Evolutionary conservation across 1,140 invertebrate species (phyloP).

Genomic region (Apis dorsata): DNA sequence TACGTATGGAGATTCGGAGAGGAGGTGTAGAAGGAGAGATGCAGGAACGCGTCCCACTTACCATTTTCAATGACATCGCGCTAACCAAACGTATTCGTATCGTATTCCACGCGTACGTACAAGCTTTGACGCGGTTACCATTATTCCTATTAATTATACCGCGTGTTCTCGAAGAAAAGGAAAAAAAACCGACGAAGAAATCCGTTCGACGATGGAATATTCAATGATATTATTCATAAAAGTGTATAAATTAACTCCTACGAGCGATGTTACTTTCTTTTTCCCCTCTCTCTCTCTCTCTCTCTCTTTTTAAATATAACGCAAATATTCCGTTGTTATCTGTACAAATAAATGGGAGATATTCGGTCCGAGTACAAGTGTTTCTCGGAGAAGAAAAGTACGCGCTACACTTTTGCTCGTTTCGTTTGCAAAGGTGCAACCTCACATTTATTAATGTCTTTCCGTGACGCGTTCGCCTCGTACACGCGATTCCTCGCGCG

Average conservation of each 20-base stretch:
- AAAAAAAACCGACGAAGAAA: too few relatives aligned
- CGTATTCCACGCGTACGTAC: too few relatives aligned
- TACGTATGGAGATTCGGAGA: constrained; percentile 47
- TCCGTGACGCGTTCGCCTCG: background rate
- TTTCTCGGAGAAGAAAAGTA: background rate
- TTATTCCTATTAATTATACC: too few relatives aligned
- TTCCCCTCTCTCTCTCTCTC: too few relatives aligned
- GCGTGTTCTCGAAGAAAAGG: too few relatives aligned
- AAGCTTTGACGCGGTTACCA: background rate
- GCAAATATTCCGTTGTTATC: background rate
- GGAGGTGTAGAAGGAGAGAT: constrained; percentile 50
- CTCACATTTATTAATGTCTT: constrained; percentile 32
- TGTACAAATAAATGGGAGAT: background rate
- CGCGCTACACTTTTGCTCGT: background rate
- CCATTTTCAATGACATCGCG: constrained; percentile 61
- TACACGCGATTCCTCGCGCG: constrained; percentile 15
- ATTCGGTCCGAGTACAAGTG: too few relatives aligned
- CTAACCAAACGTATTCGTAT: constrained; percentile 35
- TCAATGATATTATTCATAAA: too few relatives aligned
- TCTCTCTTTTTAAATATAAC: accelerated
- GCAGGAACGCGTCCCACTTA: constrained; percentile 72
- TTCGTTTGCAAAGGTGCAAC: background rate
- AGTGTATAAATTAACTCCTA: too few relatives aligned
- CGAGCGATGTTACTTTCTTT: too few relatives aligned
- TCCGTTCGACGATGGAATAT: too few relatives aligned